Base-by-base conservation (phyloP, 2,888 invertebrate genomes). In the Drosophila acutilabella region DNA sequence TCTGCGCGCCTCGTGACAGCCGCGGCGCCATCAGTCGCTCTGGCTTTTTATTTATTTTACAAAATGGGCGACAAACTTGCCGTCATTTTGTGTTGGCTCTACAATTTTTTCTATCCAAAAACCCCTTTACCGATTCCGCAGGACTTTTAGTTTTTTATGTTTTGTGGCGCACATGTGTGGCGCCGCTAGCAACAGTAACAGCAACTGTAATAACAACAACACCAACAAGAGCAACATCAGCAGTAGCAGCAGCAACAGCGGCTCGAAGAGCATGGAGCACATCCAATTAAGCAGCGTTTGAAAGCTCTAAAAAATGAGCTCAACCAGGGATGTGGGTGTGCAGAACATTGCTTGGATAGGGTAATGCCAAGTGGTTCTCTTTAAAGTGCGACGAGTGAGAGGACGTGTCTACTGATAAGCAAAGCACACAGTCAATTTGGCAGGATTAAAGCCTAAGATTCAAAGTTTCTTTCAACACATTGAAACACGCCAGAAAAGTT, bases 61-160 rank as follows among this genome's bases (percentile, higher is more conserved):
- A 80, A 83, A 83, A 83, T 88, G 83, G 88, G 88, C 83, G 83
- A 88, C 86, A 83, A 83, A 83, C 86, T 88, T 85, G 86, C 71
- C 71, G 48, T 76, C 77, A 76, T 71, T 76, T 75, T 66, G 60
- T 47, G 51, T 58, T 64, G 75, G 64, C 60, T 82, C 57, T 53
- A 10, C 44, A 47, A 45, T 44, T 51, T 60, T 53, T 58, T 65
- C 61, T 62, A 51, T 59, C 48, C 59, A 52, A 64, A 71, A 56
- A 44, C 38, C 2, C n/a, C 16, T 16, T 23, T 6, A 16, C 23
- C 52, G 14, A 8, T 13, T 7, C n/a, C 18, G 20, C 4, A 13
- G 59, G 45, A 44, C 33, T 42, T 64, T 52, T 75, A 78, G 75
- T 72, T 78, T 75, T 75, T 74, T 75, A 50, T 68, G 51, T 42